Evolutionary conservation across 2,888 invertebrate species (phyloP), one percentile per base, ranked within the genome.

Genomic region (Syrphus vitripennis): DNA sequence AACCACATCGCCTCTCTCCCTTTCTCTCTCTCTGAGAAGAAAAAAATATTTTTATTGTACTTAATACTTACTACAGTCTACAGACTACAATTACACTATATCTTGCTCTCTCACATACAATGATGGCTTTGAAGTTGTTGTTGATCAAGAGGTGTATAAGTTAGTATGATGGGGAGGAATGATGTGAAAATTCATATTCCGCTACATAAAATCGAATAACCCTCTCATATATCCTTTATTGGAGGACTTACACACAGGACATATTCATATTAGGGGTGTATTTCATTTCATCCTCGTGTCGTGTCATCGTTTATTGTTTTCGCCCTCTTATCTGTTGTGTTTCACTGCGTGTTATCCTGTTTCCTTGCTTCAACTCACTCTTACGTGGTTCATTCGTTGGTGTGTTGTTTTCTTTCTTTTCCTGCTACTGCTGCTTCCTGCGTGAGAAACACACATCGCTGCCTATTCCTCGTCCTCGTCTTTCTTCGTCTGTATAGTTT

Each of bases 341-440:
- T 67, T 86, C 59, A 42, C 67, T 86, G 76, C 77, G 81, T 86
- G 82, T 86, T 82, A 86, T 86, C 84, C 84, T 86, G 83, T 84
- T 84, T 80, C 80, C 65, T 76, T 84, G 80, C 80, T 83, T 79
- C n/a, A 37, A 53, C 69, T 34, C 31, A 34, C 42, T 48, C 29
- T 55, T 29, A 31, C 16, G 50, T 50, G 4, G 45, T 45, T 42
- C 16, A 16, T 42, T 42, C 6, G 63, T 26, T 48, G 42, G 29
- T 80, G 65, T 67, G 48, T 50, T 45, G 31, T 67, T 80, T 83
- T 67, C 75, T 76, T 80, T 65, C 45, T 31, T 34, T 59, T 61
- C 21, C 71, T 80, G 80, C 72, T 65, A 12, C 34, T 34, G 34
- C 3, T 3, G 9, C 34, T 34, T 9, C 10, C 69, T 84, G 83